A percentile compares a stretch with the other conserved stretches of the same genome.
Conservation (phyloP, 1,140 invertebrate genomes). For the Lasioglossum albipes region DNA sequence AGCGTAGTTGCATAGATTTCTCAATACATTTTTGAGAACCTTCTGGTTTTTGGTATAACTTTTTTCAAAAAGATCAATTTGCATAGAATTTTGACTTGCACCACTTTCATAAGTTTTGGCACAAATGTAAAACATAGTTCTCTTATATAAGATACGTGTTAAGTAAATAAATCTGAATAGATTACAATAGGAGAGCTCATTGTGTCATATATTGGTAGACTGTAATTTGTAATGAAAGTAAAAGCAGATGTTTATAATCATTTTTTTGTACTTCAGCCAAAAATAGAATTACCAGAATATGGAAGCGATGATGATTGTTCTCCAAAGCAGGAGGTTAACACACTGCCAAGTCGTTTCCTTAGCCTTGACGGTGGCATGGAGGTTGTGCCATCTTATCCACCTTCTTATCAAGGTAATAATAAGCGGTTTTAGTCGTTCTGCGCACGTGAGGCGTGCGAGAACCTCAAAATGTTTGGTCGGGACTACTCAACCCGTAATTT, state of each 20-base stretch:
- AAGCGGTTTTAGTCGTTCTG: neutral
- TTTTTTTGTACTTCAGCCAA: constrained; percentile 75
- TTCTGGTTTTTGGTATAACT: too few relatives aligned
- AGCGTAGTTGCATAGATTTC: too few relatives aligned
- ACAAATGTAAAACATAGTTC: neutral
- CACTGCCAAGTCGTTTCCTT: constrained; percentile 77
- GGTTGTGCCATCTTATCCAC: constrained; percentile 76
- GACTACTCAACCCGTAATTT: too few relatives aligned
- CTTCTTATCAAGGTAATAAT: constrained; percentile 75
- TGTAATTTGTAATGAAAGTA: neutral
- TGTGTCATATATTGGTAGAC: neutral
- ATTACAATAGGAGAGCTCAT: too few relatives aligned
- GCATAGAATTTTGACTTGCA: too few relatives aligned
- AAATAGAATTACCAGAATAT: constrained; percentile 83
- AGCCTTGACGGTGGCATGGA: constrained; percentile 79
- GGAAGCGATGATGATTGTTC: constrained; percentile 81
- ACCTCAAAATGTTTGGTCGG: too few relatives aligned
- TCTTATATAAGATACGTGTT: too few relatives aligned
- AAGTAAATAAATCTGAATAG: too few relatives aligned
- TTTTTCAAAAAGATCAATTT: too few relatives aligned
- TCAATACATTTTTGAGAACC: too few relatives aligned
- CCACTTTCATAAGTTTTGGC: too few relatives aligned
- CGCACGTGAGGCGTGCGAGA: too few relatives aligned
- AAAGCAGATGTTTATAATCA: constrained; percentile 1
- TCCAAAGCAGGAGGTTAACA: constrained; percentile 77